These are phyloP conservation scores for Oxyura jamaicensis DNA, from an alignment of 2,113 vertebrate species.

Conservation along the genomic window DNA sequence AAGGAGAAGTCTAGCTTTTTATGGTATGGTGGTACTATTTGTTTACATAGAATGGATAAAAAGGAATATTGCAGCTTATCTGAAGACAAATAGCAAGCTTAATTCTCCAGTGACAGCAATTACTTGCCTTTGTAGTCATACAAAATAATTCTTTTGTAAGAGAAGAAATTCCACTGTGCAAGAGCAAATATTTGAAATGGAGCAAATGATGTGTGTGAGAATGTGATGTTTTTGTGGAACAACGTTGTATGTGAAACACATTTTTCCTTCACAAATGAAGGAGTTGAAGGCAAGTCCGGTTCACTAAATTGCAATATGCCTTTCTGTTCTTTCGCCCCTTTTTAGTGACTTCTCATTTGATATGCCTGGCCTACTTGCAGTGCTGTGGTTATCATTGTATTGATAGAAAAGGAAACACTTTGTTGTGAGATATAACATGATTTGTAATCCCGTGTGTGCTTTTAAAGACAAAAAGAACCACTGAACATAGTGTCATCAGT, in stretches of 20 bases:
- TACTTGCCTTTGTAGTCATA: constrained; percentile 32
- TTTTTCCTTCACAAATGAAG: not conserved
- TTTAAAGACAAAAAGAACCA: not conserved
- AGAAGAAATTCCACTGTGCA: not conserved
- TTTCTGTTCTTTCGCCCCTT: not conserved
- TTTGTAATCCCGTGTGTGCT: not conserved
- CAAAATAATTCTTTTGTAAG: constrained; percentile 49
- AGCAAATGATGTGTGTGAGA: not conserved
- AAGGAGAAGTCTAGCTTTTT: not conserved
- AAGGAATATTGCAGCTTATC: not conserved
- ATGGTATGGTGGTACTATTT: not conserved
- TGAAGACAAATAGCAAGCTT: constrained; percentile 12
- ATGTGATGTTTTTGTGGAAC: not conserved
- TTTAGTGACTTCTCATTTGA: not conserved
- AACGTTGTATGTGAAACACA: not conserved
- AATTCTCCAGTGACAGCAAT: not conserved
- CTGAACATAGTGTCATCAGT: not conserved
- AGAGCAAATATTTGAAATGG: constrained; percentile 66
- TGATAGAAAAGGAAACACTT: not conserved
- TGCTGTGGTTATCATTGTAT: not conserved
- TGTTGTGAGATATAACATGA: not conserved
- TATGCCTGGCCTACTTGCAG: not conserved
- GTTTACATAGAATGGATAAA: not conserved
- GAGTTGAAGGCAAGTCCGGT: not conserved
- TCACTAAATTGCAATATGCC: not conserved